Evolutionary conservation across 2,113 vertebrate genomes (phyloP), one percentile per base, ranked within the genome.

Genomic region (Rhizomys pruinosus): DNA sequence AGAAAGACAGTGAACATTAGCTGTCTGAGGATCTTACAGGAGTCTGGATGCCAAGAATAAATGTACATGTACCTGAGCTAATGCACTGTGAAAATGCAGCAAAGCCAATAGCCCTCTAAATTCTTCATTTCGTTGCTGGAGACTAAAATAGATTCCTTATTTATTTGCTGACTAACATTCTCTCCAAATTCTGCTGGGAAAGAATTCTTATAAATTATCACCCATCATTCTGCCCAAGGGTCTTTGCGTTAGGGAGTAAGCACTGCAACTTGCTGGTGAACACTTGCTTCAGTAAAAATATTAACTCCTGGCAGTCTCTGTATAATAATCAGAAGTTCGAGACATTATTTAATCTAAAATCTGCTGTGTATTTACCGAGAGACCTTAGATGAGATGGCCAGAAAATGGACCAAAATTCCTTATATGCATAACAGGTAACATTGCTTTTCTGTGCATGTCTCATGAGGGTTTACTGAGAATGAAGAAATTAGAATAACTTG

Each of bases 101-200:
- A 77, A 84, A 47, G 27, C 74, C 0, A 1, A 90, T 78, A 81
- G 74, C 5, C 2, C 61, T 96, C 92, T 87, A 89, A 94, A 95
- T 76, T 79, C 44, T 39, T 95, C 85, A 72, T 95, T 94, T 94
- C 57, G 72, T 91, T 64, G 73, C 76, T 90, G 29, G 78, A 73
- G 29, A 94, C 29, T 0, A 15, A 73, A 59, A 84, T 63, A 71
- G 32, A 6, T 90, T 95, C 64, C 71, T 92, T 42, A 71, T 27
- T 95, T 89, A 84, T 87, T 93, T 87, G 47, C 72, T 96, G 85
- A 84, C 72, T 78, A 92, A 81, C 32, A 91, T 79, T 81, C 34
- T 71, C 37, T 74, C 87, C 63, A 92, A 39, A 92, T 39, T 85
- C 71, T 87, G 94, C 87, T 79, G 74, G 94, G 72, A 71, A 87